These are phyloP conservation scores for Aphelenchoides avenae DNA, from an alignment of 1,140 invertebrate genomes.

Conservation along the genomic window DNA sequence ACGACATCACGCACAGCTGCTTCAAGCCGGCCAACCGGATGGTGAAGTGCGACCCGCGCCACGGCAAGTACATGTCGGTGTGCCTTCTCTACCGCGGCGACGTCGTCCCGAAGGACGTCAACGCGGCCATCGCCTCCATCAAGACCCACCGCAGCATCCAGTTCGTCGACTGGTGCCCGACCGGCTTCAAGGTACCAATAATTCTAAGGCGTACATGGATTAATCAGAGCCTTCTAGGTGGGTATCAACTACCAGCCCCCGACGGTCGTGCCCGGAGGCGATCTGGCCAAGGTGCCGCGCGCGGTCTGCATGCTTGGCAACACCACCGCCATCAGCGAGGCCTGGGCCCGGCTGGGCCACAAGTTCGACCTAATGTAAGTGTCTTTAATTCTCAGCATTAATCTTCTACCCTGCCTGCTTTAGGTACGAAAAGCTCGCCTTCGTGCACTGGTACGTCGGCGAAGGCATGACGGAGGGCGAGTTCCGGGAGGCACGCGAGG, in stretches of 20 bases:
- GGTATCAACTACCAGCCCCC: slow-evolving; percentile 76
- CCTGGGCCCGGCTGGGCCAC: no score
- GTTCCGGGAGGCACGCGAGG: no score
- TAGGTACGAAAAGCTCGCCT: no score
- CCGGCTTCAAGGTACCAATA: slow-evolving; percentile 68
- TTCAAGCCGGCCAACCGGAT: slow-evolving; percentile 84
- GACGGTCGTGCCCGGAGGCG: slow-evolving; percentile 75
- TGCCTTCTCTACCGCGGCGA: slow-evolving; percentile 58
- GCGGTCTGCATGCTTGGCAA: slow-evolving; percentile 81
- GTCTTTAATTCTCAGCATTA: no score
- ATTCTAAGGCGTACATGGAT: no score
- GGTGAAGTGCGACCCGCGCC: slow-evolving; percentile 69
- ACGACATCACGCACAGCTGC: slow-evolving; percentile 80
- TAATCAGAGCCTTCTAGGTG: slow-evolving; percentile 47
- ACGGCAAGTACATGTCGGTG: slow-evolving; percentile 60
- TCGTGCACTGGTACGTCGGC: no score
- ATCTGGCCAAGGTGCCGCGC: slow-evolving; percentile 76
- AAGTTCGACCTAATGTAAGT: no score
- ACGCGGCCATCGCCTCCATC: slow-evolving; percentile 71
- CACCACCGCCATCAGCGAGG: no score
- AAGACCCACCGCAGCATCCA: slow-evolving; percentile 57
- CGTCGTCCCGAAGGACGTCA: slow-evolving; percentile 65
- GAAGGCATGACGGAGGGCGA: no score
- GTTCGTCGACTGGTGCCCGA: slow-evolving; percentile 80
- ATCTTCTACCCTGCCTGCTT: no score